These are phyloP conservation scores for Oreonectes daqikongensis DNA, from an alignment of 2,797 vertebrate genomes.

Conservation along the genomic window DNA sequence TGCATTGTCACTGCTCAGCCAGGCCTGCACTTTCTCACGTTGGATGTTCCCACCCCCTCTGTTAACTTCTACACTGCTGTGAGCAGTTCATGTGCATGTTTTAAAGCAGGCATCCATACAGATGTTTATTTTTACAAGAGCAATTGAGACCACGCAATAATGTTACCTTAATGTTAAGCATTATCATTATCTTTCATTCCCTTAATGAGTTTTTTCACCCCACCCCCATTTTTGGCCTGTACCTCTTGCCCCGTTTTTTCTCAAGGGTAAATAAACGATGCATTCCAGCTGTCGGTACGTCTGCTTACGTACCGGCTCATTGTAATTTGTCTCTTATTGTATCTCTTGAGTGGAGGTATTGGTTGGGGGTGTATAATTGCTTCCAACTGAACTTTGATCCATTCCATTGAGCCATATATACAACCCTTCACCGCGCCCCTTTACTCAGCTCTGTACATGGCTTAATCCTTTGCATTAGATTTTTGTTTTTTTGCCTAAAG, in stretches of 20 bases:
- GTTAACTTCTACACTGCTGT: slow-evolving; percentile 19
- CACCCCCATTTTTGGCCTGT: slow-evolving; percentile 4
- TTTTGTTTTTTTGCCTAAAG: no score
- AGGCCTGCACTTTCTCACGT: slow-evolving; percentile 49
- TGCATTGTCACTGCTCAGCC: slow-evolving; percentile 50
- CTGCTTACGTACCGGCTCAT: slow-evolving; percentile 80
- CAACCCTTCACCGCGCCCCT: neutral
- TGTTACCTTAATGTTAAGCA: neutral
- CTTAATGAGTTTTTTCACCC: neutral
- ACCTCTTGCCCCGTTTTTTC: slow-evolving; percentile 27
- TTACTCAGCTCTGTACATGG: no score
- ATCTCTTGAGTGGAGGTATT: slow-evolving; percentile 28
- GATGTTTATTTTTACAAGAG: slow-evolving; percentile 11
- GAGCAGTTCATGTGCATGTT: slow-evolving; percentile 14
- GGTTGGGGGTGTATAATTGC: slow-evolving; percentile 53
- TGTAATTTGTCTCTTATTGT: slow-evolving; percentile 74
- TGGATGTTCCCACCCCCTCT: slow-evolving; percentile 20
- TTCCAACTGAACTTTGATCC: slow-evolving; percentile 55
- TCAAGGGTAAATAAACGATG: slow-evolving; percentile 80
- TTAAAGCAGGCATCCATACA: slow-evolving; percentile 29
- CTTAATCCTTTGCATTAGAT: no score
- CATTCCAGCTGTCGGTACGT: slow-evolving; percentile 78
- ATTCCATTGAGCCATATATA: slow-evolving; percentile 30
- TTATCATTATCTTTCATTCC: slow-evolving; percentile 27
- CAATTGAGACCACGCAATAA: slow-evolving; percentile 5